These are phyloP conservation scores for Microctenopoma lineatum DNA, from an alignment of 2,797 vertebrate genomes.

Conservation along the genomic window DNA sequence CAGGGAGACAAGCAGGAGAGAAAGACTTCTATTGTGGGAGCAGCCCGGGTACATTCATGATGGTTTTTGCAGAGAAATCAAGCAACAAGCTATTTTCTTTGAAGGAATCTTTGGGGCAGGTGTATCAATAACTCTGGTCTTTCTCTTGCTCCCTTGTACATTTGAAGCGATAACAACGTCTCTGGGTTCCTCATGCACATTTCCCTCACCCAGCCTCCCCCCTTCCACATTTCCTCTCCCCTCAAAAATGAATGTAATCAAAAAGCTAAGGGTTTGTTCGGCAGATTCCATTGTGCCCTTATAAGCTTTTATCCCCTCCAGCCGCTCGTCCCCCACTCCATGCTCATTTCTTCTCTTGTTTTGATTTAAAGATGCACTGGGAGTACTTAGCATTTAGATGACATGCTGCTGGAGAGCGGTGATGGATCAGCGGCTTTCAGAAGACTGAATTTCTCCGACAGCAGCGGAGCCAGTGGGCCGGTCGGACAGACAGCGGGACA, in stretches of 20 bases:
- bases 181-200: conserved; percentile 55
- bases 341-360: conserved; percentile 78
- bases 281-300: conserved; percentile 76
- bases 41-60: conserved; percentile 30
- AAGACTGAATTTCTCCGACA: conserved; percentile 73
- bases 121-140: conserved; percentile 38
- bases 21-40: conserved; percentile 17
- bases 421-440: conserved; percentile 80
- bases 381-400: conserved; percentile 90
- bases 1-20: conserved; percentile 7
- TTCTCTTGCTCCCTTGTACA: conserved; percentile 29
- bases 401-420: conserved; percentile 83
- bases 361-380: conserved; percentile 85
- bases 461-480: conserved; percentile 27
- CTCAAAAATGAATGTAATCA: conserved; percentile 75
- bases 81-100: conserved; percentile 52
- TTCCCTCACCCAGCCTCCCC: conserved; percentile 37
- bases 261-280: conserved; percentile 72
- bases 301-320: conserved; percentile 69
- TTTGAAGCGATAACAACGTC: conserved; percentile 61
- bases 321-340: conserved; percentile 23
- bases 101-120: conserved; percentile 26
- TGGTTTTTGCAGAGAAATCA: conserved; percentile 47
- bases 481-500: conserved; percentile 58
- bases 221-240: conserved; percentile 44